These are phyloP conservation scores for Danio jaintianensis DNA, from an alignment of 2,797 vertebrate genomes.

Conservation along the genomic window DNA sequence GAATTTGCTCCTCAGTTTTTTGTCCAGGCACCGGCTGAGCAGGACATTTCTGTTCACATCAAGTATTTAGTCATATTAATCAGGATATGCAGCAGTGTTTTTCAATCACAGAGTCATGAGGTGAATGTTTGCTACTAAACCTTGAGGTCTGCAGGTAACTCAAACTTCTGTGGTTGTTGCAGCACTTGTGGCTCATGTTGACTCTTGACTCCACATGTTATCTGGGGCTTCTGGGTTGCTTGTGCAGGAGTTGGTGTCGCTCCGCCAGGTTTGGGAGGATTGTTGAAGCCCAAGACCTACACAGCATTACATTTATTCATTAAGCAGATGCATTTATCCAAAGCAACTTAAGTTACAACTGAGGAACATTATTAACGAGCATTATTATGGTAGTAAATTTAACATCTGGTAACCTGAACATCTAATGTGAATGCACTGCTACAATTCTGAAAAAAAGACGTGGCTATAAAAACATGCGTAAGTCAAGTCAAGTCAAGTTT, in stretches of 20 bases:
- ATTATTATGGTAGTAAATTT: neutral
- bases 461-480: no score
- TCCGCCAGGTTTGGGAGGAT: neutral
- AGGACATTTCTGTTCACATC: neutral
- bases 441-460: neutral
- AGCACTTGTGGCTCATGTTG: neutral
- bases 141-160: neutral
- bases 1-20: slow-evolving; percentile 64
- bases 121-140: neutral
- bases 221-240: slow-evolving; percentile 3
- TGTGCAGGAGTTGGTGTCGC: neutral
- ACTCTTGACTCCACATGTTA: neutral
- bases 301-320: neutral
- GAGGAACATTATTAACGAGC: neutral
- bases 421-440: neutral
- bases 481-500: no score
- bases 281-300: slow-evolving; percentile 13
- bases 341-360: no score
- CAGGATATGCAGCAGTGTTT: neutral
- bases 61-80: neutral
- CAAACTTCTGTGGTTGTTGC: neutral
- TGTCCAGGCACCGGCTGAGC: slow-evolving; percentile 66
- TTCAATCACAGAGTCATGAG: neutral
- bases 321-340: no score
- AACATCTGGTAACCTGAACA: no score